Base-by-base conservation (phyloP, 1,140 invertebrate genomes). In the Procambarus clarkii region DNA sequence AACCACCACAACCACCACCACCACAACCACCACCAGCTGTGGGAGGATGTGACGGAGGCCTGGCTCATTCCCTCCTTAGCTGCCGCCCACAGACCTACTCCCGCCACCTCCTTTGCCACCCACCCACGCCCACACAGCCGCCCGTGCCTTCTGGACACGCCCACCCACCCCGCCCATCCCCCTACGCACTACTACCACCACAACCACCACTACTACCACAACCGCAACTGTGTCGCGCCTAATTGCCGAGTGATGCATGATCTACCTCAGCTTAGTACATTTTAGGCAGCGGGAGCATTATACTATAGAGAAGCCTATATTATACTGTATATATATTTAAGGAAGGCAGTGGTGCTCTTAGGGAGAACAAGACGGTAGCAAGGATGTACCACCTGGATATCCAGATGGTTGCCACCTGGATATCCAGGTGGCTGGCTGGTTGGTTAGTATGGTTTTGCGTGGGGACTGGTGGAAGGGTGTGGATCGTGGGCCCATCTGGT, bases 181-280 rank as follows among this genome's bases (percentile, higher is more conserved):
- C 81, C 81, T 34, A 83, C 74, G 9, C 80, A 89, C 71, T 91
- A 85, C 60, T 91, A 91, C 46, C 89, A 91, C 76, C 89, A 91
- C 34, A 91, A 91, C 46, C 89, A 91, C 77, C 89, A 91, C 50
- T 91, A 91, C 60, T 86, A 91, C 60, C 89, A 91, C 71, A 79
- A 86, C 78, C 89, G 89, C 50, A 91, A 78, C 46, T 91, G 89
- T n/a, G 83, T 91, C 4, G 89, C 77, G 9, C 89, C 89, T 3
- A 91, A 91, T 18, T 85, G 89, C 24, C 82, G 89, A 9, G 44
- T 85, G 48, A 44, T 91, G 18, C 82, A 91, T 60, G 89, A 91
- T 50, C 46, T 91, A 2, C 89, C 89, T 0, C 82, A 85, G 83
- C 45, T 91, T 18, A 91, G 89, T 85, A 91, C 89, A 9, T 91